Conservation (phyloP, 1,140 invertebrate species). For the Potamilus streckersoni region DNA sequence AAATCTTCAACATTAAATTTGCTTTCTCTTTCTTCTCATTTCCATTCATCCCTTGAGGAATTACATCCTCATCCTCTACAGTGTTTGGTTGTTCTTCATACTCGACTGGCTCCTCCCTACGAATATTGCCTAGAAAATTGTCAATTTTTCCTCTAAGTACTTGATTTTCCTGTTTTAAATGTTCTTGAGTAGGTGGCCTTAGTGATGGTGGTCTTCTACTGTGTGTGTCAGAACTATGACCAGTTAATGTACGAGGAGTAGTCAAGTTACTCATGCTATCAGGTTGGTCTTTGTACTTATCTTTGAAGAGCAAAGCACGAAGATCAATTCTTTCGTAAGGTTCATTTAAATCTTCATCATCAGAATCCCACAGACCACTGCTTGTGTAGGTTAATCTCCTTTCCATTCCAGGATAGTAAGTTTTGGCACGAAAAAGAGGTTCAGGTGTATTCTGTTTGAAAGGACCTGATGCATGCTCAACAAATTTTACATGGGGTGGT, state of each 20-base stretch:
- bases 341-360: constrained; percentile 40
- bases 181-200: constrained; percentile 42
- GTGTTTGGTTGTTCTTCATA: constrained; percentile 11
- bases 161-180: constrained; percentile 40
- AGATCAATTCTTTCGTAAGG: constrained; percentile 45
- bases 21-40: constrained; percentile 8
- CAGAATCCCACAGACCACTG: constrained; percentile 23
- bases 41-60: constrained; percentile 3
- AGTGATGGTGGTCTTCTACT: constrained; percentile 1
- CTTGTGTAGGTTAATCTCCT: constrained; percentile 15
- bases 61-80: constrained; percentile 9
- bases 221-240: constrained; percentile 28
- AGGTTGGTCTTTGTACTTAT: constrained; percentile 19
- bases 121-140: constrained; percentile 39
- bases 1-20: constrained; percentile 32
- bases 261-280: constrained; percentile 12
- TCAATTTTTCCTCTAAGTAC: constrained; percentile 45
- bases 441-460: constrained; percentile 16
- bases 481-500: constrained; percentile 44
- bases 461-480: constrained; percentile 14
- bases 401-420: constrained; percentile 35
- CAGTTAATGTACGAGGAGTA: constrained; percentile 31
- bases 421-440: constrained; percentile 21
- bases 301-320: constrained; percentile 47
- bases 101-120: constrained; percentile 28